Conservation (phyloP, 2,113 vertebrate species). For the Malurus cyaneus region DNA sequence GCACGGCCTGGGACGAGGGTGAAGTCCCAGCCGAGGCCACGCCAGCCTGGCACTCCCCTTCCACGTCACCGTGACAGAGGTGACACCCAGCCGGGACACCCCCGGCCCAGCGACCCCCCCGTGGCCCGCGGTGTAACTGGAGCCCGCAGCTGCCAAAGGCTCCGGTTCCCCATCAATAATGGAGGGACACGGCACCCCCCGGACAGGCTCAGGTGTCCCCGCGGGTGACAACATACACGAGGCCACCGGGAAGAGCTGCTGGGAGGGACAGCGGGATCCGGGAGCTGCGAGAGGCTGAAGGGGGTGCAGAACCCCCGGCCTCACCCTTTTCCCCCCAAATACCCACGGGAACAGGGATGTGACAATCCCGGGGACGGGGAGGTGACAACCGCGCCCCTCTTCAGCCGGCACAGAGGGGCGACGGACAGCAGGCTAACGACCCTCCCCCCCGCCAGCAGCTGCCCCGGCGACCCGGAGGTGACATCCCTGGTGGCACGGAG, state of each 20-base stretch:
- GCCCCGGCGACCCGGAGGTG: neutral
- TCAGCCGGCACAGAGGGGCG: neutral
- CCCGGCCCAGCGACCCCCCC: neutral
- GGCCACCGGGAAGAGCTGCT: neutral
- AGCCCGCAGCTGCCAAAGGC: neutral
- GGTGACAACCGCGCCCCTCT: neutral
- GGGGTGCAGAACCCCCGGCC: neutral
- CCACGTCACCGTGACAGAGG: slow-evolving; percentile 16
- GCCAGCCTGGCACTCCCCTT: neutral
- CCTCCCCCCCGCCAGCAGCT: neutral
- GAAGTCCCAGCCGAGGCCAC: neutral
- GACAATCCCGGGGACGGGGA: neutral
- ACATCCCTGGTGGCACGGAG: neutral
- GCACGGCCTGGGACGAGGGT: neutral
- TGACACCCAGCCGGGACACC: neutral
- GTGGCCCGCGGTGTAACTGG: neutral
- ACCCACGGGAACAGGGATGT: neutral
- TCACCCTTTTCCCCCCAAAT: neutral
- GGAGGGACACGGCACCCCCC: neutral
- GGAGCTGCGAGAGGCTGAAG: neutral
- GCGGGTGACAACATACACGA: neutral
- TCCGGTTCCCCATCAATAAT: slow-evolving; percentile 66
- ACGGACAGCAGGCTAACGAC: too few species aligned
- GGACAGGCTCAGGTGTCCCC: neutral
- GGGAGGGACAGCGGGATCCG: neutral